Evolutionary conservation across 2,797 vertebrate species (phyloP).

Genomic region (Lophura swinhoii): DNA sequence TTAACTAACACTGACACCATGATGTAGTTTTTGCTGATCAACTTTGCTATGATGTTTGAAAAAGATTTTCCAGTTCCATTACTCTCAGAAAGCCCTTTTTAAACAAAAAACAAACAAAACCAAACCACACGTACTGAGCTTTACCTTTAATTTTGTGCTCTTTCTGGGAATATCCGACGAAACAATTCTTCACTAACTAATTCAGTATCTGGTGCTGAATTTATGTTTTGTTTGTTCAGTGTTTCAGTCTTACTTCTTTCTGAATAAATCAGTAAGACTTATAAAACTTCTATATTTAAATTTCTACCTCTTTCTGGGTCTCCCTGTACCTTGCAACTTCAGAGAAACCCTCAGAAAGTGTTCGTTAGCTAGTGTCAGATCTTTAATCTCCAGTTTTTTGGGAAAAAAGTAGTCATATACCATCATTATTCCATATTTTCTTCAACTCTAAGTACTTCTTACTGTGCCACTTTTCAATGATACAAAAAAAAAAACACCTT

Average conservation of each 20-base stretch:
- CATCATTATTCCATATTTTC: neutral
- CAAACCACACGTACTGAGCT: neutral
- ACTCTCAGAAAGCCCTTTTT: neutral
- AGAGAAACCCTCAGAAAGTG: neutral
- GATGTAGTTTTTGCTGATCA: neutral
- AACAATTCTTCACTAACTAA: neutral
- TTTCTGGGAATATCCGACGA: accelerated
- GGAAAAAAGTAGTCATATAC: neutral
- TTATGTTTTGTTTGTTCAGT: neutral
- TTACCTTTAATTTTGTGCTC: neutral
- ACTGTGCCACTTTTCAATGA: neutral
- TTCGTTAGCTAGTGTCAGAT: neutral
- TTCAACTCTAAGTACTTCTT: neutral
- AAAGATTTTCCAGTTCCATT: neutral
- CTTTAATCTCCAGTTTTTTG: neutral
- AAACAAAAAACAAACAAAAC: neutral
- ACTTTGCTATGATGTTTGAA: neutral
- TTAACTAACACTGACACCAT: neutral
- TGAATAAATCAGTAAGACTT: neutral
- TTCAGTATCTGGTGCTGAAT: neutral
- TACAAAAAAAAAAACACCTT: neutral
- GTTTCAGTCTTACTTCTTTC: neutral
- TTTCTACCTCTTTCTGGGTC: accelerated
- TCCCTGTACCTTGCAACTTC: neutral
- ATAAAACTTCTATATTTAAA: neutral